These are phyloP conservation scores for Syrmaticus mikado DNA, from an alignment of 2,113 vertebrate species.

Conservation along the genomic window DNA sequence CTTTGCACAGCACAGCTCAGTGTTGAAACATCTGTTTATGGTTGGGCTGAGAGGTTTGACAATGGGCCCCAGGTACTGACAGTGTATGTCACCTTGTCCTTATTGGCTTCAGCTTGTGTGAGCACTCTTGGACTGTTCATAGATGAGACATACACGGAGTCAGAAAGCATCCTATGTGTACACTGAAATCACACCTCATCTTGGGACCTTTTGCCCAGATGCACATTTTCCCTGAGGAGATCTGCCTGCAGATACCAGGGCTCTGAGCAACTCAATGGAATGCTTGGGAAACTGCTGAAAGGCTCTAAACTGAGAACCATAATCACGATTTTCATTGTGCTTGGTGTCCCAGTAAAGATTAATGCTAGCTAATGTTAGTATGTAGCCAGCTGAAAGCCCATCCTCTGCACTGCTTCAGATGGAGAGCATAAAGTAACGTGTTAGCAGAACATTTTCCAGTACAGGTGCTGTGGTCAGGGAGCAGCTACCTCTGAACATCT, in stretches of 20 bases:
- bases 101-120: neutral
- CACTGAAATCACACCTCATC: neutral
- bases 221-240: neutral
- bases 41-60: neutral
- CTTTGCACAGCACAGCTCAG: neutral
- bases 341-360: neutral
- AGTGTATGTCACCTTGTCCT: neutral
- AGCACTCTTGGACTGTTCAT: neutral
- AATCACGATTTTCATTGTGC: neutral
- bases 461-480: neutral
- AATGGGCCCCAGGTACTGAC: neutral
- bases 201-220: neutral
- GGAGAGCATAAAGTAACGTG: neutral
- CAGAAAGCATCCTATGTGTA: neutral
- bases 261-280: neutral
- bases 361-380: neutral
- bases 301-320: neutral
- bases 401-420: neutral
- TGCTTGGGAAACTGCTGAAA: neutral
- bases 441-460: neutral
- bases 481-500: neutral
- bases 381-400: neutral
- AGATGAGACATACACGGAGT: neutral
- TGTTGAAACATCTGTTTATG: neutral
- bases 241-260: constrained; percentile 36